Evolutionary conservation across 2,888 invertebrate species (phyloP).

Genomic region (Crossocerus cetratus): DNA sequence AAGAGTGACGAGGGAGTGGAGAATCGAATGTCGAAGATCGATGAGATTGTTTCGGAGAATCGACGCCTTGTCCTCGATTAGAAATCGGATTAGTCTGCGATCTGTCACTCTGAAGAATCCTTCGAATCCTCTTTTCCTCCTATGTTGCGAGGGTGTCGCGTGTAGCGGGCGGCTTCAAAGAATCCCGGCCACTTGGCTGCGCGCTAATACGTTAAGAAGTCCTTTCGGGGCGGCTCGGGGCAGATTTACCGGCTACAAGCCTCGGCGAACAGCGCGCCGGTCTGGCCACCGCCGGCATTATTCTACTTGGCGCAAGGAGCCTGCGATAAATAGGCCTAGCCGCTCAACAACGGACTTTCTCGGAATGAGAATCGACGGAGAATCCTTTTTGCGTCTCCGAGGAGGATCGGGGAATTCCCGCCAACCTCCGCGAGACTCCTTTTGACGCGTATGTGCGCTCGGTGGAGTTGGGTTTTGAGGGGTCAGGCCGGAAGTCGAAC

Average conservation of each 20-base stretch:
- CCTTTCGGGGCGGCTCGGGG: not conserved
- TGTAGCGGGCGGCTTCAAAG: not conserved
- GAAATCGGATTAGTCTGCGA: slow-evolving; percentile 17
- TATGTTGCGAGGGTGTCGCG: too few species aligned
- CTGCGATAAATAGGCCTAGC: not conserved
- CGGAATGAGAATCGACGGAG: too few species aligned
- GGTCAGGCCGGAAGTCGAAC: too few species aligned
- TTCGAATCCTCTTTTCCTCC: not conserved
- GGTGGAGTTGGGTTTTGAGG: too few species aligned
- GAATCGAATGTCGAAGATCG: slow-evolving; percentile 44
- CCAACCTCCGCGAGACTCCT: too few species aligned
- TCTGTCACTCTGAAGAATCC: slow-evolving; percentile 28
- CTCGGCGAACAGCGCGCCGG: not conserved
- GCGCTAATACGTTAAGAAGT: not conserved
- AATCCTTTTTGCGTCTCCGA: too few species aligned
- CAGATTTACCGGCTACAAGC: not conserved
- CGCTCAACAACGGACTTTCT: not conserved
- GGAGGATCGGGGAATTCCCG: too few species aligned
- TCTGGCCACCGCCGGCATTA: too few species aligned
- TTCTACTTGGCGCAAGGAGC: not conserved
- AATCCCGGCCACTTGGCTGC: not conserved
- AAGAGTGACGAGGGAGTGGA: not conserved
- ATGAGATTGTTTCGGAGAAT: slow-evolving; percentile 60
- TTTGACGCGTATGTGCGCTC: too few species aligned
- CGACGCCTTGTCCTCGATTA: slow-evolving; percentile 24